Evolutionary conservation across 53 echinoderm and acorn worm genomes (phyloP).

Genomic region (Antedon mediterranea): DNA sequence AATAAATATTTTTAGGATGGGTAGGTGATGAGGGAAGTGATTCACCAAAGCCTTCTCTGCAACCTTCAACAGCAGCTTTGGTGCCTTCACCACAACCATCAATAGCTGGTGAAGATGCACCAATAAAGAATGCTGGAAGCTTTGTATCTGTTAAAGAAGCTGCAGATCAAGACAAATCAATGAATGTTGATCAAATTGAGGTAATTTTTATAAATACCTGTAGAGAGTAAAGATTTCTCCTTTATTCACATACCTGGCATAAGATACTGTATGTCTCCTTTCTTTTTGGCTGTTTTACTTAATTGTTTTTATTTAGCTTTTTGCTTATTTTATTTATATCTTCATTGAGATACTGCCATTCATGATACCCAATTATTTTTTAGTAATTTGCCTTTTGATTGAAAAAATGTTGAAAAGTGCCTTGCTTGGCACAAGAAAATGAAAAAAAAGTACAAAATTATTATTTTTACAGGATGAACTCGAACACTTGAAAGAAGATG

Average conservation of each 20-base stretch:
- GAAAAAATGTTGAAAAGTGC: too few species aligned
- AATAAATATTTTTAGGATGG: slow-evolving; percentile 38
- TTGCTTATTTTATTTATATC: too few species aligned
- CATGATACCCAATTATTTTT: too few species aligned
- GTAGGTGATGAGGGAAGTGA: slow-evolving; percentile 24
- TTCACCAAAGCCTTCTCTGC: neutral
- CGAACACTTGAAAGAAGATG: neutral
- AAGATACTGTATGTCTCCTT: too few species aligned
- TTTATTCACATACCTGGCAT: too few species aligned
- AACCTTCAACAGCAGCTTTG: slow-evolving; percentile 6
- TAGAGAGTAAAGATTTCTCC: too few species aligned
- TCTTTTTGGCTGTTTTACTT: too few species aligned
- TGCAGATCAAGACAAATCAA: slow-evolving; percentile 16
- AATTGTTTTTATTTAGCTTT: too few species aligned
- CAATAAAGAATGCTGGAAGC: slow-evolving; percentile 31
- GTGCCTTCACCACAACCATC: slow-evolving; percentile 9
- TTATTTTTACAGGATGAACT: neutral
- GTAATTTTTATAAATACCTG: slow-evolving; percentile 3
- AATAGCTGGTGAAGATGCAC: neutral
- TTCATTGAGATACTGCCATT: too few species aligned
- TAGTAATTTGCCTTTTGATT: neutral
- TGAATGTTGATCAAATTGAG: slow-evolving; percentile 20
- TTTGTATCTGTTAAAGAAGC: slow-evolving; percentile 59
- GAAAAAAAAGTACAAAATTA: too few species aligned
- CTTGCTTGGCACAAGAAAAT: too few species aligned